A percentile compares a stretch with the other conserved stretches of the same genome.
Conservation (phyloP, 2,888 invertebrate genomes). For the Ephialtes manifestator region DNA sequence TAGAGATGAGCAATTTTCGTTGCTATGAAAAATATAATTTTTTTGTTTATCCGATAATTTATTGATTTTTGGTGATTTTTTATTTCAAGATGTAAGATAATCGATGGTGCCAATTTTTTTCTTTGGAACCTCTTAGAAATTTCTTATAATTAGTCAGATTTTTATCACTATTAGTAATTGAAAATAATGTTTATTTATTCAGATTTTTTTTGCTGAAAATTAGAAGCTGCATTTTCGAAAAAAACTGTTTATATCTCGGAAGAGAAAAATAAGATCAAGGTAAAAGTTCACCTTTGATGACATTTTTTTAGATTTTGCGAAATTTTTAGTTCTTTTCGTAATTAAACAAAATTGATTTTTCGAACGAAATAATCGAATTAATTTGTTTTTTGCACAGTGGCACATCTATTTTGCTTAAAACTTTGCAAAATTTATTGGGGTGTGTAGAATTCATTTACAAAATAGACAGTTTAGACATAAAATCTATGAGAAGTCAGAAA, state of each 20-base stretch:
- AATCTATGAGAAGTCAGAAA: neutral
- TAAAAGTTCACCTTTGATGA: neutral
- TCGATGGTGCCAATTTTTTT: too few species aligned
- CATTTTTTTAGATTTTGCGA: neutral
- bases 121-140: too few species aligned
- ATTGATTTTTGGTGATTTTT: neutral
- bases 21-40: neutral
- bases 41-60: constrained; percentile 8
- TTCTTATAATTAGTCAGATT: too few species aligned
- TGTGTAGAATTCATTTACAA: too few species aligned
- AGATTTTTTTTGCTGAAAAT: too few species aligned
- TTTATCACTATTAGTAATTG: too few species aligned
- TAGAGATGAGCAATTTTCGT: neutral
- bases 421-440: neutral
- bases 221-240: too few species aligned
- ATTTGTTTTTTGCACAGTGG: neutral
- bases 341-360: neutral
- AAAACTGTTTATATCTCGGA: too few species aligned
- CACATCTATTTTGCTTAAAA: neutral
- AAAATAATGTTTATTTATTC: too few species aligned
- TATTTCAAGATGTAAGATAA: neutral
- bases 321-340: neutral
- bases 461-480: neutral
- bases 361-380: neutral
- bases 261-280: too few species aligned